These are phyloP conservation scores for Bombyx mori DNA, from an alignment of 1,140 invertebrate genomes.

Conservation along the genomic window DNA sequence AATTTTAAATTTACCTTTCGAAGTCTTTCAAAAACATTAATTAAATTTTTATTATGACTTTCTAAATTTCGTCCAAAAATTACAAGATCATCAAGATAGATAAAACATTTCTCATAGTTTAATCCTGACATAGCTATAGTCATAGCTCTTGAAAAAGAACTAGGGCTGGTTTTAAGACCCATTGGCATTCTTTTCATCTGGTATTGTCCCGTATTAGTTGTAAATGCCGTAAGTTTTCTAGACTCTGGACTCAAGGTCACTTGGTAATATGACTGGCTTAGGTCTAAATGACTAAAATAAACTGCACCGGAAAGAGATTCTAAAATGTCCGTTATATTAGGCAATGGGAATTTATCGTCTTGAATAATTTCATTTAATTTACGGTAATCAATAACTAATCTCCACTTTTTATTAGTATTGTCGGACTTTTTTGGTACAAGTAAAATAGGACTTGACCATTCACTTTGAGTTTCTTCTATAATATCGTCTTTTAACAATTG, in stretches of 20 bases:
- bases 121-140: slow-evolving; percentile 11
- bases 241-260: background rate
- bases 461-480: slow-evolving; percentile 22
- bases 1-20: slow-evolving; percentile 12
- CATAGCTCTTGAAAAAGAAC: slow-evolving; percentile 8
- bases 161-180: slow-evolving; percentile 10
- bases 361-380: slow-evolving; percentile 7
- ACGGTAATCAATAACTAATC: slow-evolving; percentile 24
- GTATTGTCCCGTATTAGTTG: slow-evolving; percentile 10
- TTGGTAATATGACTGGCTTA: slow-evolving; percentile 8
- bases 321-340: slow-evolving; percentile 23
- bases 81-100: slow-evolving; percentile 7
- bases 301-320: slow-evolving; percentile 7
- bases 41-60: slow-evolving; percentile 12
- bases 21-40: slow-evolving; percentile 8
- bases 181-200: slow-evolving; percentile 12
- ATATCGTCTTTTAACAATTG: slow-evolving; percentile 20
- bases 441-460: slow-evolving; percentile 25
- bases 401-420: slow-evolving; percentile 14
- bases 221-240: slow-evolving; percentile 9
- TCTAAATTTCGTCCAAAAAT: slow-evolving; percentile 1
- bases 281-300: slow-evolving; percentile 8
- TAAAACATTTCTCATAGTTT: slow-evolving; percentile 5
- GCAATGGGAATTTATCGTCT: slow-evolving; percentile 26
- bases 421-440: slow-evolving; percentile 22